Conservation (phyloP, 2,797 vertebrate genomes). For the Platalea minor region DNA sequence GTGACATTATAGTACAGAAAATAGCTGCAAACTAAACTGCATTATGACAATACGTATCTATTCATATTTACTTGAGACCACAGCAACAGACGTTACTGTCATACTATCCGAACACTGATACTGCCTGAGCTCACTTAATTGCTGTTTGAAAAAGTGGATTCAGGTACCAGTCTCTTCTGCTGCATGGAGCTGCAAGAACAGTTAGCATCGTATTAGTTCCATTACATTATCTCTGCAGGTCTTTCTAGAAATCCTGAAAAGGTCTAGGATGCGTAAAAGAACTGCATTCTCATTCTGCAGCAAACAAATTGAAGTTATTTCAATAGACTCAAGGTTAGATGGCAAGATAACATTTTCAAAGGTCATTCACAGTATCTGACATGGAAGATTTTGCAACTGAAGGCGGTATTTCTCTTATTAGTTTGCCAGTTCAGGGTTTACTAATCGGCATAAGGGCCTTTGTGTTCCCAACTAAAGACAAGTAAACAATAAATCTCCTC, state of each 20-base stretch:
- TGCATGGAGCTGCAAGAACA: background rate
- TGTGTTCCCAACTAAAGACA: background rate
- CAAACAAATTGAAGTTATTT: slow-evolving; percentile 19
- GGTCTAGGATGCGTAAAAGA: background rate
- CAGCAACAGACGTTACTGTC: background rate
- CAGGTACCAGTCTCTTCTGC: background rate
- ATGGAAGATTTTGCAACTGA: background rate
- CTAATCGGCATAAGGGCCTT: background rate
- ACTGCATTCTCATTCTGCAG: background rate
- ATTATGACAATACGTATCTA: background rate
- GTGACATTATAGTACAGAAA: background rate
- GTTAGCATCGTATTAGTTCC: background rate
- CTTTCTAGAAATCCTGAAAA: slow-evolving; percentile 12
- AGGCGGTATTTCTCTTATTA: background rate
- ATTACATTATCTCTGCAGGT: background rate
- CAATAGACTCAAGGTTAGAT: background rate
- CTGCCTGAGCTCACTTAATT: background rate
- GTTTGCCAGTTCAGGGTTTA: background rate
- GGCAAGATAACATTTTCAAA: slow-evolving; percentile 48
- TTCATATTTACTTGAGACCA: background rate
- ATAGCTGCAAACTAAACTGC: background rate
- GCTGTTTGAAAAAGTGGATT: background rate
- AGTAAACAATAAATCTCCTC: background rate
- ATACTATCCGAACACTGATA: background rate
- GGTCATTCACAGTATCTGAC: background rate